phyloP scores from a whole-genome alignment of 2,888 invertebrate genomes.

The Phortica magna region DNA sequence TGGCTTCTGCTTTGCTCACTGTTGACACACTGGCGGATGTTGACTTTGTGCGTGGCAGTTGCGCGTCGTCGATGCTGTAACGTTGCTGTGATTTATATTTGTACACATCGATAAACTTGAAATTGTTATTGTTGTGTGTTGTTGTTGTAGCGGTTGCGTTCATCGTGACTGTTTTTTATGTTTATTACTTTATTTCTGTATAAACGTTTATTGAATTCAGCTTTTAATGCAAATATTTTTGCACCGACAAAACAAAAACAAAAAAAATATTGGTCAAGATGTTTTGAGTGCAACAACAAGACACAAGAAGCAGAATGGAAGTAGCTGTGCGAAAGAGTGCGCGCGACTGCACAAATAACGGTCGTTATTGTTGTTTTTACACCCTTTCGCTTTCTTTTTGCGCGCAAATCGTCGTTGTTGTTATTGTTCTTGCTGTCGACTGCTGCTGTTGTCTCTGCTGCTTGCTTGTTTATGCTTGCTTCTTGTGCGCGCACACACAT shows the following conservation, averaged over 20 bases:
- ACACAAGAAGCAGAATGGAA: not conserved
- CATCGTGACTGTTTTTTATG: not conserved
- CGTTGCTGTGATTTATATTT: not conserved
- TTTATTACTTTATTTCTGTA: not conserved
- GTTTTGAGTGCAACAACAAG: not conserved
- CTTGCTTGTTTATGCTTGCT: not conserved
- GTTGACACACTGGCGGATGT: not conserved
- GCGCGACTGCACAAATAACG: not conserved
- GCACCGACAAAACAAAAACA: not conserved
- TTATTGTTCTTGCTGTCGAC: constrained; percentile 16
- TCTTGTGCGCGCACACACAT: not conserved
- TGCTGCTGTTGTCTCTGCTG: not conserved
- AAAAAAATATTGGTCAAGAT: not conserved
- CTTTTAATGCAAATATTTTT: constrained; percentile 3
- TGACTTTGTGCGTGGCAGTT: not conserved
- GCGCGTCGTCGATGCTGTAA: not conserved
- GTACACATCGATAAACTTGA: not conserved
- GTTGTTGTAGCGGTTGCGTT: not conserved
- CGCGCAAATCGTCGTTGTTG: constrained; percentile 21
- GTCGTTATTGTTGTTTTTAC: constrained; percentile 28
- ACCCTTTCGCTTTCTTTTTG: constrained; percentile 1
- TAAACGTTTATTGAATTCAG: not conserved
- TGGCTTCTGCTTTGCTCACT: not conserved
- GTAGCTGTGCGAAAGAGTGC: not conserved
- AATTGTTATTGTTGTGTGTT: not conserved